phyloP scores from a whole-genome alignment of 2,888 invertebrate species.

The Drosophila mimetica region DNA sequence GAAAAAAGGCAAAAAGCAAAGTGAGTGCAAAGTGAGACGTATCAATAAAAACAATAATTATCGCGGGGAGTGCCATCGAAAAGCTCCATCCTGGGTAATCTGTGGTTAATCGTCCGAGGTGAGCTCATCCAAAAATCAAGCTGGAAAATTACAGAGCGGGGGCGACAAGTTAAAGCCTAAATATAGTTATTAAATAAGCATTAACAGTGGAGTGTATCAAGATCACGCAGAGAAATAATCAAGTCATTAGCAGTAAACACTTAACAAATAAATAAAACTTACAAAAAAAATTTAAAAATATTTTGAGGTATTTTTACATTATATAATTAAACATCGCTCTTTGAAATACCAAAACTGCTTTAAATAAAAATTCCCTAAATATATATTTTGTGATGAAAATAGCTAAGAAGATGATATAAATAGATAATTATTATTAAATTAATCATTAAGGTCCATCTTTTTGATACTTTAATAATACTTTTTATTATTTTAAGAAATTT shows the following conservation, averaged over 20 bases:
- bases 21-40: conserved; percentile 26
- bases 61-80: conserved; percentile 35
- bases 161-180: conserved; percentile 41
- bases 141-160: conserved; percentile 6
- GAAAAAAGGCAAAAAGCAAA: not conserved
- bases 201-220: conserved; percentile 32
- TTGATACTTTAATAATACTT: too few species aligned
- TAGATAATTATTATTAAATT: too few species aligned
- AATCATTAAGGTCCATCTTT: too few species aligned
- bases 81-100: conserved; percentile 81
- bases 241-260: too few species aligned
- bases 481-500: not conserved
- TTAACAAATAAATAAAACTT: too few species aligned
- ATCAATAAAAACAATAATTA: conserved; percentile 13
- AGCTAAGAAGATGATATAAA: not conserved
- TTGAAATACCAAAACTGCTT: not conserved
- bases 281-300: too few species aligned
- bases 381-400: not conserved
- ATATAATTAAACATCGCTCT: not conserved
- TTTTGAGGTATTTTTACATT: too few species aligned
- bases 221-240: conserved; percentile 26
- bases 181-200: conserved; percentile 67
- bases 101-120: conserved; percentile 82
- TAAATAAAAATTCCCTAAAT: not conserved
- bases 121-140: conserved; percentile 50